These are phyloP conservation scores for Mythimna vitellina DNA, from an alignment of 2,888 invertebrate species.

Conservation along the genomic window DNA sequence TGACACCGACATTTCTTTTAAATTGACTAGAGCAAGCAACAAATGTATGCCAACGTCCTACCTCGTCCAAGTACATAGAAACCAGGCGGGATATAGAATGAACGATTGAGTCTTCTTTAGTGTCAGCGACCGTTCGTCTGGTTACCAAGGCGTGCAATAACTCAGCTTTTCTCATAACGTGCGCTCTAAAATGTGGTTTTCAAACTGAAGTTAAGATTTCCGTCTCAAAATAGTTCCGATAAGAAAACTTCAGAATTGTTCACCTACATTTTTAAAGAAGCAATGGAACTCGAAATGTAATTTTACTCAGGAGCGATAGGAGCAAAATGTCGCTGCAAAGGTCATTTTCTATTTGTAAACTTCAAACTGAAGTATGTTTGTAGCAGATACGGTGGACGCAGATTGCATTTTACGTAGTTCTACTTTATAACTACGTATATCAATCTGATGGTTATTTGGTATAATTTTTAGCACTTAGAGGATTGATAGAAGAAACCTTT, in stretches of 20 bases:
- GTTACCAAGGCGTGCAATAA: slow-evolving; percentile 26
- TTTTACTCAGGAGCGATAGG: slow-evolving; percentile 47
- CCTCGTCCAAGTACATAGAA: slow-evolving; percentile 49
- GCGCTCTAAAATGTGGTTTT: slow-evolving; percentile 15
- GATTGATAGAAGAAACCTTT: background rate
- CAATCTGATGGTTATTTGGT: slow-evolving; percentile 12
- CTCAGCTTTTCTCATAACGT: slow-evolving; percentile 13
- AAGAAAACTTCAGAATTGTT: slow-evolving; percentile 14
- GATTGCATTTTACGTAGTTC: slow-evolving; percentile 39
- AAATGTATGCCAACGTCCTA: slow-evolving; percentile 55
- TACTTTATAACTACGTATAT: background rate
- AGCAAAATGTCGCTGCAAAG: slow-evolving; percentile 65
- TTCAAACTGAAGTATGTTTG: slow-evolving; percentile 56
- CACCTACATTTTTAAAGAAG: slow-evolving; percentile 31
- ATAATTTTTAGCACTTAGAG: background rate
- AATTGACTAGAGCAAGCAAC: slow-evolving; percentile 47
- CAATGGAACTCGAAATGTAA: slow-evolving; percentile 43
- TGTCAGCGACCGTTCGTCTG: slow-evolving; percentile 38
- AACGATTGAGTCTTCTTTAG: slow-evolving; percentile 35
- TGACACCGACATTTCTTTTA: slow-evolving; percentile 37
- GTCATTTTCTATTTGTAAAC: slow-evolving; percentile 67
- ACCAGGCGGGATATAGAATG: slow-evolving; percentile 49
- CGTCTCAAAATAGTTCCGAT: background rate
- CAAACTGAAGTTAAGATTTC: background rate
- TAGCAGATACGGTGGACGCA: slow-evolving; percentile 42